Evolutionary conservation across 1,140 invertebrate genomes (phyloP).

Genomic region (Dreissena polymorpha): DNA sequence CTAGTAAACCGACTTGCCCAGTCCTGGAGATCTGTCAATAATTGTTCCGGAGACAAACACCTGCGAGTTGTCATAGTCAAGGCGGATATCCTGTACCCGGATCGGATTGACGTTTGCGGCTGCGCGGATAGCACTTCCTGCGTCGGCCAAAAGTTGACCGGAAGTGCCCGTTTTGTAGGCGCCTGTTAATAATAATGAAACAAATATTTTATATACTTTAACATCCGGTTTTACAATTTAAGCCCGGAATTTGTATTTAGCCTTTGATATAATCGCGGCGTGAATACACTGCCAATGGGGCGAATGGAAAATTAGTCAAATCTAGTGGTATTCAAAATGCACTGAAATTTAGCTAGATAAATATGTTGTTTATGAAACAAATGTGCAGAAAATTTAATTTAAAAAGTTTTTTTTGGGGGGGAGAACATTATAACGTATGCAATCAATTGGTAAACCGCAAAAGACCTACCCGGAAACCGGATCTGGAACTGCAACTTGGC

Average conservation of each 20-base stretch:
- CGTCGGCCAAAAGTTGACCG: conserved; percentile 24
- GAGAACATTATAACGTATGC: too few relatives aligned
- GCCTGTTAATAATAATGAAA: conserved; percentile 30
- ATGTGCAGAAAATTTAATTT: too few relatives aligned
- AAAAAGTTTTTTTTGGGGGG: too few relatives aligned
- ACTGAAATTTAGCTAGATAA: too few relatives aligned
- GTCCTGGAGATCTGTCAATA: conserved; percentile 61
- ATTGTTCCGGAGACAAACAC: conserved; percentile 64
- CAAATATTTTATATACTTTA: neutral
- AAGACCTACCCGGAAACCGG: conserved; percentile 61
- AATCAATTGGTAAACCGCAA: too few relatives aligned
- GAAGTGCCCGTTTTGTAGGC: conserved; percentile 47
- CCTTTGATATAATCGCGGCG: too few relatives aligned
- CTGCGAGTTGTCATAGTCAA: conserved; percentile 67
- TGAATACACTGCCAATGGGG: too few relatives aligned
- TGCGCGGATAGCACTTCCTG: conserved; percentile 39
- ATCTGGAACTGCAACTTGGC: conserved; percentile 63
- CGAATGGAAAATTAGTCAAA: too few relatives aligned
- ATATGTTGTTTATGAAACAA: too few relatives aligned
- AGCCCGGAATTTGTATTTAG: too few relatives aligned
- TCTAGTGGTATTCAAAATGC: too few relatives aligned
- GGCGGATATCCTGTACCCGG: conserved; percentile 58
- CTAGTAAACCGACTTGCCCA: conserved; percentile 44
- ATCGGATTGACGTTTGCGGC: conserved; percentile 62
- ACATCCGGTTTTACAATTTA: neutral